Evolutionary conservation across 1,140 invertebrate genomes (phyloP).

Genomic region (Drosophila burlai): DNA sequence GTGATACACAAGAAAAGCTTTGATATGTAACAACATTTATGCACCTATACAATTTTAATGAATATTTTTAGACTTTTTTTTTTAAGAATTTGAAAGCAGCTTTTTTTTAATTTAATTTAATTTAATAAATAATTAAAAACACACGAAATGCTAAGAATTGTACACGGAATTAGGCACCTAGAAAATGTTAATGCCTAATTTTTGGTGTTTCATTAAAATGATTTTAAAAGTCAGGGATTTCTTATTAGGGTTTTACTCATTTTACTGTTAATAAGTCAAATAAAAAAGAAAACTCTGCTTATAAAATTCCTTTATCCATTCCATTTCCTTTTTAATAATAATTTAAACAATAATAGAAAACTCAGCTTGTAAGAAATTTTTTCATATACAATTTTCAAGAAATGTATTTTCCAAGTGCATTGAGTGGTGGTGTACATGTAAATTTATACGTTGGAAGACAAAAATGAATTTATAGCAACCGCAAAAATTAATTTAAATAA

Average conservation of each 20-base stretch:
- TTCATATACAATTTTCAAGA: too few species aligned
- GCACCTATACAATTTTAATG: not conserved
- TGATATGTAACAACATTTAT: too few species aligned
- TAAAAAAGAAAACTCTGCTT: not conserved
- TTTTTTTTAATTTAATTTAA: not conserved
- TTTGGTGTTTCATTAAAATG: not conserved
- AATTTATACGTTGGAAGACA: slow-evolving; percentile 18
- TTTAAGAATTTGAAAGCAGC: not conserved
- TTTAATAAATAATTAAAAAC: too few species aligned
- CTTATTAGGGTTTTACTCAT: not conserved
- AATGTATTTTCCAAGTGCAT: slow-evolving; percentile 4
- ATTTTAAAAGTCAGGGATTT: not conserved
- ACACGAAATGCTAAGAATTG: too few species aligned
- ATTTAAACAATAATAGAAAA: too few species aligned
- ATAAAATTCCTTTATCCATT: too few species aligned
- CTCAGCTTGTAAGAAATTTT: too few species aligned
- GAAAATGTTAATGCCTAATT: not conserved
- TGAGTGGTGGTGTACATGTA: slow-evolving; percentile 16
- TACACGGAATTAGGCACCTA: too few species aligned
- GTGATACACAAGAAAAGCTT: too few species aligned
- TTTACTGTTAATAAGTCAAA: not conserved
- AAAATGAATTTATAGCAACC: slow-evolving; percentile 66
- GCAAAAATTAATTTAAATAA: slow-evolving; percentile 76
- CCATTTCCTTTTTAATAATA: too few species aligned
- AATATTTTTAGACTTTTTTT: not conserved